These are phyloP conservation scores for Monochamus alternatus DNA, from an alignment of 2,888 invertebrate species.

Conservation along the genomic window DNA sequence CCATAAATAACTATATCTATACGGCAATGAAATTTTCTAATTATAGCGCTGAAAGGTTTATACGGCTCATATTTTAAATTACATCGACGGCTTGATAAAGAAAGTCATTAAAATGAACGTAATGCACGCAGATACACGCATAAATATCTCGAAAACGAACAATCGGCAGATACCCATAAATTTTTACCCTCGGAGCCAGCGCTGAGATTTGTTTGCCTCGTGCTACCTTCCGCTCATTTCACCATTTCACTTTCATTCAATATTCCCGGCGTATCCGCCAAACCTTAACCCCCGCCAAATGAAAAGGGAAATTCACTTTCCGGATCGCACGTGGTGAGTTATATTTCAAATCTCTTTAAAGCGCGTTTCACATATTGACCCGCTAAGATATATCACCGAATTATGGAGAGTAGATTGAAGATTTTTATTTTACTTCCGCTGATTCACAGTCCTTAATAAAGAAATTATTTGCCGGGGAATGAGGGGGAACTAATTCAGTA, in stretches of 20 bases:
- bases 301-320: slow-evolving; percentile 39
- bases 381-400: neutral
- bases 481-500: neutral
- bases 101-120: too few species aligned
- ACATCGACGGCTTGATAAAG: too few species aligned
- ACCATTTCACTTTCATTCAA: slow-evolving; percentile 40
- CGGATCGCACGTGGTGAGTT: slow-evolving; percentile 15
- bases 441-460: slow-evolving; percentile 5
- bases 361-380: slow-evolving; percentile 26
- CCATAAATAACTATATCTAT: too few species aligned
- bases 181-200: slow-evolving; percentile 11
- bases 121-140: too few species aligned
- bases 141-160: too few species aligned
- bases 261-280: slow-evolving; percentile 39
- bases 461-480: slow-evolving; percentile 3
- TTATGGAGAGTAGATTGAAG: neutral
- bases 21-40: too few species aligned
- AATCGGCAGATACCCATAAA: too few species aligned
- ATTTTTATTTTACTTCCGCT: neutral
- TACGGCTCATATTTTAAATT: too few species aligned
- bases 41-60: too few species aligned
- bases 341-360: slow-evolving; percentile 31
- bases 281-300: slow-evolving; percentile 37
- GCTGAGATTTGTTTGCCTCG: slow-evolving; percentile 38
- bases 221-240: slow-evolving; percentile 24